A percentile compares a stretch with the other conserved stretches of the same genome.
Evolutionary conservation across 1,140 invertebrate species (phyloP).

Genomic region (Physella acuta): DNA sequence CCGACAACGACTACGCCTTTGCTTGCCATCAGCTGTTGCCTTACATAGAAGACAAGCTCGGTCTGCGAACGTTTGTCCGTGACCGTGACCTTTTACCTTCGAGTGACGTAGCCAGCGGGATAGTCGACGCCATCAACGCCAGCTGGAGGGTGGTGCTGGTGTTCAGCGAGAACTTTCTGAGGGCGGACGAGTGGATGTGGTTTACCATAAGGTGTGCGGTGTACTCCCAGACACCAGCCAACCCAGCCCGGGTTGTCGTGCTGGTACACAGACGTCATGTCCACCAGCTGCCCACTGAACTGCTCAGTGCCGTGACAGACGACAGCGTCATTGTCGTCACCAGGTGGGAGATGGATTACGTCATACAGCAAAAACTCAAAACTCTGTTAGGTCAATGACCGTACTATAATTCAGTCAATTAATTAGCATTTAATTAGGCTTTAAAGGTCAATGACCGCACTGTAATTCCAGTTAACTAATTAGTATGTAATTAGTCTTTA

Average conservation of each 20-base stretch:
- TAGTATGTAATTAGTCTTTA: too few relatives aligned
- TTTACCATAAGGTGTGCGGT: constrained; percentile 4
- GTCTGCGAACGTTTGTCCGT: background rate
- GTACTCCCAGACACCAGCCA: background rate
- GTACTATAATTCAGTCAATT: too few relatives aligned
- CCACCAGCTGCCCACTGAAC: background rate
- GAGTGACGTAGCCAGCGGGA: background rate
- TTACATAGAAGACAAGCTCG: constrained; percentile 10
- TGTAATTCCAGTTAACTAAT: too few relatives aligned
- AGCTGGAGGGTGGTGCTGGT: constrained; percentile 17
- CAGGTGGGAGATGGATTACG: background rate
- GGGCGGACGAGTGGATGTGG: constrained; percentile 3
- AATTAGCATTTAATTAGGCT: too few relatives aligned
- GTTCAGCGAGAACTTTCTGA: background rate
- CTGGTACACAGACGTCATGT: background rate
- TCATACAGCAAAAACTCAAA: background rate
- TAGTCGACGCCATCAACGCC: constrained; percentile 10
- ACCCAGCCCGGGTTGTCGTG: constrained; percentile 8
- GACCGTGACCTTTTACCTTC: background rate
- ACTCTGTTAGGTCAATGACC: too few relatives aligned
- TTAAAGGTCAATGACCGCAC: too few relatives aligned
- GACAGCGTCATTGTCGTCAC: constrained; percentile 4
- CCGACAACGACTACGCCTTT: constrained; percentile 3
- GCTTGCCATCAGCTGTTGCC: background rate
- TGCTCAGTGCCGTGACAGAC: background rate